phyloP scores from a whole-genome alignment of 2,888 invertebrate species.

The Dasysyrphus tricinctus region DNA sequence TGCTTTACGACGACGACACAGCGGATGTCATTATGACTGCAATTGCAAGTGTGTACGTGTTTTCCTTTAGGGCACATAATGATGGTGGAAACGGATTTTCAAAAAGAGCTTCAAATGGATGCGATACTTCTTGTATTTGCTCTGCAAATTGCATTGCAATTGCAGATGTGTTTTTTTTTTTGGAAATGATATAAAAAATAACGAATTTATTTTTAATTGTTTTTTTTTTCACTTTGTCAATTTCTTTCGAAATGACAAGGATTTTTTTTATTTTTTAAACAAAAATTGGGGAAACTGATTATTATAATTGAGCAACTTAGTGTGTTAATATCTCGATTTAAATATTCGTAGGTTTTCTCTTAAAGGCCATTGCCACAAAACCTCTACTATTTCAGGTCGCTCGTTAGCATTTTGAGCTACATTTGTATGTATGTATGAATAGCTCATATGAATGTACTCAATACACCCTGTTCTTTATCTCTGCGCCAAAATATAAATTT shows the following conservation, averaged over 20 bases:
- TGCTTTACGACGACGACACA: constrained; percentile 52
- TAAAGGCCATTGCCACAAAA: no score
- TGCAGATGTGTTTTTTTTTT: constrained; percentile 38
- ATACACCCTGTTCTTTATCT: no score
- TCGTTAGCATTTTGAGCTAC: no score
- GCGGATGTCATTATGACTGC: constrained; percentile 63
- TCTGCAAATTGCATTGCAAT: constrained; percentile 41
- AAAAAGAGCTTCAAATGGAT: constrained; percentile 34
- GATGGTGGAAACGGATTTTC: constrained; percentile 25
- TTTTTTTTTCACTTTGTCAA: background rate
- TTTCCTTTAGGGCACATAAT: constrained; percentile 43
- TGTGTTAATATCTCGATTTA: no score
- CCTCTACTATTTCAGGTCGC: no score
- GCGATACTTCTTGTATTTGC: constrained; percentile 33
- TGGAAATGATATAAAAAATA: background rate
- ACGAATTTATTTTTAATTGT: background rate
- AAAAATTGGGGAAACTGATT: background rate
- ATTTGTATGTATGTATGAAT: no score
- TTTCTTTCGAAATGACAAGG: background rate
- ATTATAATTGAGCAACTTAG: no score
- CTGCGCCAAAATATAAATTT: no score
- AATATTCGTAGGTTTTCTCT: no score
- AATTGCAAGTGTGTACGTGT: constrained; percentile 65
- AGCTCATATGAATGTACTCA: no score
- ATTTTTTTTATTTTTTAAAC: background rate